Base-by-base conservation (phyloP, 2,113 vertebrate genomes). In the Petroica traversi region DNA sequence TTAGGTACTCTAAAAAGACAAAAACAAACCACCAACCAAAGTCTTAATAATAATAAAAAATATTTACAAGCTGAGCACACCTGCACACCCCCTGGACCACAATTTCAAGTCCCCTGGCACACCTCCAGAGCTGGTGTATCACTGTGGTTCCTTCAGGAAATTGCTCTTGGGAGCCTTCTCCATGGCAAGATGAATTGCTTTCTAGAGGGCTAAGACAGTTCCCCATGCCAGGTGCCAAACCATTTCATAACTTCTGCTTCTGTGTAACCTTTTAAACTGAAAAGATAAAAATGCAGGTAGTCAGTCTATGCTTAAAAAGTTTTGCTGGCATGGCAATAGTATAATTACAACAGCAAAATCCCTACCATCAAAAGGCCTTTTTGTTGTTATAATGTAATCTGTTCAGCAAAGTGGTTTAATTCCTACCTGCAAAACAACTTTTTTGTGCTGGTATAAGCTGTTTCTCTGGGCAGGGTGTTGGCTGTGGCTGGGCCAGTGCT, bases 351-450 rank as follows among this genome's bases (percentile, higher is more conserved):
- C 34, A 86, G 61, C 55, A 63, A 88, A 95, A 90, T 91, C 80
- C 91, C 91, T 87, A 43, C 86, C 94, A 95, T 96, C 94, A 93
- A 95, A 96, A 95, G 91, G 48, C 52, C 73, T 88, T 96, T 88
- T 94, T 92, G 82, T 90, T 95, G 85, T 69, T 93, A 54, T 74
- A 95, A 93, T 77, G 55, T 86, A 90, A 95, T 94, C 92, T 90
- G 63, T 88, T 88, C 91, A 85, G 83, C 1, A 6, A 95, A 80
- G 79, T 91, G 73, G 76, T 96, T 96, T 95, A 95, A 92, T 91
- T 92, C 84, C 41, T 85, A 95, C 94, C 73, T 92, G 89, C 64
- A 89, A 78, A 89, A 96, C 92, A 81, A 59, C 88, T 77, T 68
- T 89, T 84, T 95, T 95, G 63, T 92, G 66, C 95, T 96, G 57